Evolutionary conservation across 2,888 invertebrate genomes (phyloP), one percentile per base, ranked within the genome.

Genomic region (Plagodis dolabraria): DNA sequence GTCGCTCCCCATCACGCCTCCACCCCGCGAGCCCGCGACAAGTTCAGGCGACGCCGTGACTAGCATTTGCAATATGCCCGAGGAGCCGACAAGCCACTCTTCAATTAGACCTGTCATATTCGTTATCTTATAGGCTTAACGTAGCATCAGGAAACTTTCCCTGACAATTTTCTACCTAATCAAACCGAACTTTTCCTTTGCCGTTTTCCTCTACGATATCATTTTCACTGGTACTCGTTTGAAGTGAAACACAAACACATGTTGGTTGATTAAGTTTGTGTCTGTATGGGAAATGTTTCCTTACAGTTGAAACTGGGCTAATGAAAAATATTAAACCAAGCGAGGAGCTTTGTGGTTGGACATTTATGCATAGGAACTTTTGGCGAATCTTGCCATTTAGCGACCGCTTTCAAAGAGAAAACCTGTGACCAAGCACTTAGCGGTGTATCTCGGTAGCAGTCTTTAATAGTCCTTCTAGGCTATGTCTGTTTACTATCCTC

Each of bases 11-110:
- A 79, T 76, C 77, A 77, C 74, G 71, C 12, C 12, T 7, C 42
- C 42, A 10, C 42, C n/a, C 42, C 42, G 42, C 72, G 63, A 64
- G 63, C 67, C 68, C 63, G 70, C 81, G 70, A 82, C 85, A 84
- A 86, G 85, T 85, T 88, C 87, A 81, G 84, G 80, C 76, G 74
- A 71, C 75, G 78, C 76, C 86, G 85, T 86, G 87, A 87, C 84
- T 80, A 74, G 87, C 86, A 89, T 90, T 75, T 78, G 71, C 79
- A 80, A 87, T 79, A 74, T 71, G 71, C 72, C 75, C 67, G 74
- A 74, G 72, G 71, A 76, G 71, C 73, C 74, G 73, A 73, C 77
- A 76, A 77, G 74, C 74, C 78, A 77, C 75, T 79, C 80, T 79
- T 80, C 80, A 83, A 82, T 83, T 83, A 79, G 71, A 72, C 74